Evolutionary conservation across 2,888 invertebrate species (phyloP), one percentile per base, ranked within the genome.

Genomic region (Hydrotaea cyrtoneurina): DNA sequence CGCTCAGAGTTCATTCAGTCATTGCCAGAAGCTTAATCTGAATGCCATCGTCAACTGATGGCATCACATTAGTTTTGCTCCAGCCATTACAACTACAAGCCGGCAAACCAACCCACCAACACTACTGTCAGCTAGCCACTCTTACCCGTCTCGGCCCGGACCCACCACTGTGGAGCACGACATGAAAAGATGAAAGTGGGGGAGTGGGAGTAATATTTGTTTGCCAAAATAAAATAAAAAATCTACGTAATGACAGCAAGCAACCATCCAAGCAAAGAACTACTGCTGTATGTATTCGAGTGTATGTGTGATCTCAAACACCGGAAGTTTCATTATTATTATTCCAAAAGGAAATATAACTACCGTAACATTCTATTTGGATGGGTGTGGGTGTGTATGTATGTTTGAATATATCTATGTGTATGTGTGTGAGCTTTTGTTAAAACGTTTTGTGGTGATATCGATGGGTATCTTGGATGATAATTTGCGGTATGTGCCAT

Each of bases 31-130:
- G 91, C 91, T 91, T 91, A 91, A 91, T 92, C 91, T 91, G 89
- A 91, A 91, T 91, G 90, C 89, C 91, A 91, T 91, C 90, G 88
- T 90, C 90, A 89, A 89, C 91, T 91, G 92, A 92, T 91, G 92
- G 90, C 88, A 88, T 87, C 88, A 88, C 91, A 92, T 92, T 92
- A 90, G 91, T 92, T 92, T 91, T 84, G 88, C n/a, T 19, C 39
- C 74, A 80, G 73, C 73, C 73, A 80, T 77, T 69, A 59, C 74
- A 43, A 23, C 39, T 69, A 36, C 50, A 39, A 39, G n/a, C 15
- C 50, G 10, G 10, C 15, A 3, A 15, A 43, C 43, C 43, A 3
- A 43, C 26, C 53, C 36, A 75, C 72, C 50, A 7, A 31, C 31
- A 31, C 31, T 31, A 31, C 31, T 31, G 55, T 57, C 26, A 66